Conservation (phyloP, 2,888 invertebrate species). For the Acleris laterana region DNA sequence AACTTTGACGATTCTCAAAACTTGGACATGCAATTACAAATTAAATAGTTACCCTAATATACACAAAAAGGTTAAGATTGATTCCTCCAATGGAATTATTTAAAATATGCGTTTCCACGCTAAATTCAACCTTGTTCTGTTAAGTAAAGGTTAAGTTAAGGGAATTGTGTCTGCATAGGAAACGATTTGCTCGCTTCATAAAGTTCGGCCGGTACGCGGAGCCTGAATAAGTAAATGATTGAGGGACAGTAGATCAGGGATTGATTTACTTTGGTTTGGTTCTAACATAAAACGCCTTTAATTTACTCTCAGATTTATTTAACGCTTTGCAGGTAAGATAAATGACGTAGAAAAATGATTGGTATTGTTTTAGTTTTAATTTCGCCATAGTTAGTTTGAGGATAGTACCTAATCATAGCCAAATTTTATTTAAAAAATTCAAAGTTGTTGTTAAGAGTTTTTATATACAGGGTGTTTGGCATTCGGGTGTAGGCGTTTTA, state of each 20-base stretch:
- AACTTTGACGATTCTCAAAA: too few species aligned
- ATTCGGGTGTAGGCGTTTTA: too few species aligned
- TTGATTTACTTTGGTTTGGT: constrained; percentile 58
- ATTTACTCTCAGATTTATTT: too few species aligned
- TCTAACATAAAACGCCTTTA: constrained; percentile 37
- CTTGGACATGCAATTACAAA: constrained; percentile 2
- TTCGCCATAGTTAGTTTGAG: too few species aligned
- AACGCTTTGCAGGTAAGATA: too few species aligned
- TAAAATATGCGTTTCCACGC: not conserved
- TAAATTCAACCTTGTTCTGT: constrained; percentile 14
- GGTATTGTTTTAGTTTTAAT: too few species aligned
- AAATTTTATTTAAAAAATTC: too few species aligned
- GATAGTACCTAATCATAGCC: too few species aligned
- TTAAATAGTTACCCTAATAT: constrained; percentile 20
- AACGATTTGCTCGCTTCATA: constrained; percentile 56
- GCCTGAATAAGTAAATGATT: constrained; percentile 74
- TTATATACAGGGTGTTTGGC: too few species aligned
- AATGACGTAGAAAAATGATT: too few species aligned
- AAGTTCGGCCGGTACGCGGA: constrained; percentile 61
- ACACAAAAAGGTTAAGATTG: constrained; percentile 26
- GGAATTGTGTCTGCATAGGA: constrained; percentile 2
- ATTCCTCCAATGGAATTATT: constrained; percentile 25
- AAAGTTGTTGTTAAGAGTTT: too few species aligned
- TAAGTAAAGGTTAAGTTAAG: constrained; percentile 4
- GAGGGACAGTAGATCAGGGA: constrained; percentile 66